Conservation (phyloP, 2,888 invertebrate species). For the Mimas tiliae region DNA sequence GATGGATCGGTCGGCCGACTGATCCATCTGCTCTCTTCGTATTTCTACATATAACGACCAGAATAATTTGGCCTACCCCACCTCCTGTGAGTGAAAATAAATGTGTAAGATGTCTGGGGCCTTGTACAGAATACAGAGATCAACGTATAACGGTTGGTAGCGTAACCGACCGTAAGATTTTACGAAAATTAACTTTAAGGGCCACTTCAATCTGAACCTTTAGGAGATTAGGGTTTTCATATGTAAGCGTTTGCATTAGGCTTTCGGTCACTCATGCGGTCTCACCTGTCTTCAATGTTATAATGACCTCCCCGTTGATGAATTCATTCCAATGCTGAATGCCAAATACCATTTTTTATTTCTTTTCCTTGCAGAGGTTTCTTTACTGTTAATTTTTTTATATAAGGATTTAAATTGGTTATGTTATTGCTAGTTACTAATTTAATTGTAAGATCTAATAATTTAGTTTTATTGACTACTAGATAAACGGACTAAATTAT, state of each 20-base stretch:
- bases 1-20: constrained; percentile 49
- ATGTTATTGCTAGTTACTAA: too few relatives aligned
- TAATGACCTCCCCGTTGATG: constrained; percentile 2
- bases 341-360: neutral
- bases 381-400: neutral
- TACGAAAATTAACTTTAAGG: constrained; percentile 81
- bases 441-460: too few relatives aligned
- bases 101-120: constrained; percentile 33
- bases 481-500: too few relatives aligned
- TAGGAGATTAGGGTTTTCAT: constrained; percentile 70
- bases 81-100: constrained; percentile 39
- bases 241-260: constrained; percentile 59
- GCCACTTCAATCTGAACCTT: constrained; percentile 76
- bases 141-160: constrained; percentile 44
- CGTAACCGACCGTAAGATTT: constrained; percentile 74
- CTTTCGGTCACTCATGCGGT: constrained; percentile 58
- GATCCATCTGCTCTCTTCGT: constrained; percentile 49
- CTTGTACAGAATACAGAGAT: constrained; percentile 40
- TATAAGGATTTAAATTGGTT: too few relatives aligned
- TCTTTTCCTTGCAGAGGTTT: neutral
- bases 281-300: constrained; percentile 40
- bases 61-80: constrained; percentile 47
- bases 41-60: constrained; percentile 54
- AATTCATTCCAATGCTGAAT: neutral
- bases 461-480: too few relatives aligned